phyloP scores from a whole-genome alignment of 2,797 vertebrate species.

The Chrosomus eos region DNA sequence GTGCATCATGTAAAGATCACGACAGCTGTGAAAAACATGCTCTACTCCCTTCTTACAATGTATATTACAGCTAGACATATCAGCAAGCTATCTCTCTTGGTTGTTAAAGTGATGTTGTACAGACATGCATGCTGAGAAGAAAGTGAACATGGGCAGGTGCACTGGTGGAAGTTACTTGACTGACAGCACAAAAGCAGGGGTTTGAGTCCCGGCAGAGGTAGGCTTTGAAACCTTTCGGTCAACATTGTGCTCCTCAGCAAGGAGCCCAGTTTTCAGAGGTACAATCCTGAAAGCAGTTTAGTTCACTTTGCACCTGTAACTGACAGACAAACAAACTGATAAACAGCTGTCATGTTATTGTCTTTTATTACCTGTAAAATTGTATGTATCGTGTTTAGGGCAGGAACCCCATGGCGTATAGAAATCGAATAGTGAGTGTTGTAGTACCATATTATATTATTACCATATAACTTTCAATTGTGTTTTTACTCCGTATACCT shows the following conservation, averaged over 20 bases:
- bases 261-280: background rate
- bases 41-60: background rate
- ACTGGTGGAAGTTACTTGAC: slow-evolving; percentile 1
- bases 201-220: background rate
- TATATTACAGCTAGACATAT: slow-evolving; percentile 15
- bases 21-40: background rate
- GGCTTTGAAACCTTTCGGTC: background rate
- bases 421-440: background rate
- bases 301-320: background rate
- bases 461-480: background rate
- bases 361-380: background rate
- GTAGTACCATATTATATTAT: background rate
- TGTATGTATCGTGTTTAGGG: background rate
- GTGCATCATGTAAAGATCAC: background rate
- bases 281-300: background rate
- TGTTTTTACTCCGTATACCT: background rate
- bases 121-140: slow-evolving; percentile 17
- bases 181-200: slow-evolving; percentile 1
- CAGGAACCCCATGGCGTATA: background rate
- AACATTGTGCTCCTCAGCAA: background rate
- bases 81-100: background rate
- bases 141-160: background rate
- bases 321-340: background rate
- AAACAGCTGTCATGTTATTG: background rate
- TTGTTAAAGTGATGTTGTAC: slow-evolving; percentile 20